Evolutionary conservation across 2,888 invertebrate genomes (phyloP).

Genomic region (Cerceris rybyensis): DNA sequence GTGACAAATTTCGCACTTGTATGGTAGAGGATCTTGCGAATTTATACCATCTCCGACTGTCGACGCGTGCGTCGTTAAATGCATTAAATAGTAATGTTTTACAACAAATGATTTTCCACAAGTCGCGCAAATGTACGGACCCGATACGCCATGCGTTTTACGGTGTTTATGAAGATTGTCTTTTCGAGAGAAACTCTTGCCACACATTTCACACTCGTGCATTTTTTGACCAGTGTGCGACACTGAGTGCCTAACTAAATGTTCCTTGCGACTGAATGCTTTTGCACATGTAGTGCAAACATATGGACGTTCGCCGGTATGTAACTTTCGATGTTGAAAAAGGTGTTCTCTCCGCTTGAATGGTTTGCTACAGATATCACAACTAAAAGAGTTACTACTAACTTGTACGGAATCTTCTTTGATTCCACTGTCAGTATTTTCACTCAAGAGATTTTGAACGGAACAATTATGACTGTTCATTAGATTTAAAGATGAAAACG

Average conservation of each 20-base stretch:
- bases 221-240: slow-evolving; percentile 88
- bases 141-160: slow-evolving; percentile 84
- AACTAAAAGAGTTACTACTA: slow-evolving; percentile 79
- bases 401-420: slow-evolving; percentile 70
- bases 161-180: slow-evolving; percentile 85
- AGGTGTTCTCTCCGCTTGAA: slow-evolving; percentile 88
- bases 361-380: slow-evolving; percentile 85
- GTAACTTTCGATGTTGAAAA: slow-evolving; percentile 87
- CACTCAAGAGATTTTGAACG: slow-evolving; percentile 57
- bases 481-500: slow-evolving; percentile 73
- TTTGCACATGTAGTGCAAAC: slow-evolving; percentile 86
- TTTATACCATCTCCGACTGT: slow-evolving; percentile 69
- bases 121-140: slow-evolving; percentile 85
- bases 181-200: slow-evolving; percentile 84
- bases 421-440: slow-evolving; percentile 52
- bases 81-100: slow-evolving; percentile 86
- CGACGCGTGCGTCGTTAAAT: slow-evolving; percentile 83
- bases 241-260: slow-evolving; percentile 86
- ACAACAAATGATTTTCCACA: slow-evolving; percentile 87
- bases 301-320: slow-evolving; percentile 87
- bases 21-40: slow-evolving; percentile 80
- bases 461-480: slow-evolving; percentile 75
- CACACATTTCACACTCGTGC: slow-evolving; percentile 85
- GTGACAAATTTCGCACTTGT: slow-evolving; percentile 85
- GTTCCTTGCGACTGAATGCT: slow-evolving; percentile 88